Conservation (phyloP, 2,888 invertebrate species). For the Mythimna pallens region DNA sequence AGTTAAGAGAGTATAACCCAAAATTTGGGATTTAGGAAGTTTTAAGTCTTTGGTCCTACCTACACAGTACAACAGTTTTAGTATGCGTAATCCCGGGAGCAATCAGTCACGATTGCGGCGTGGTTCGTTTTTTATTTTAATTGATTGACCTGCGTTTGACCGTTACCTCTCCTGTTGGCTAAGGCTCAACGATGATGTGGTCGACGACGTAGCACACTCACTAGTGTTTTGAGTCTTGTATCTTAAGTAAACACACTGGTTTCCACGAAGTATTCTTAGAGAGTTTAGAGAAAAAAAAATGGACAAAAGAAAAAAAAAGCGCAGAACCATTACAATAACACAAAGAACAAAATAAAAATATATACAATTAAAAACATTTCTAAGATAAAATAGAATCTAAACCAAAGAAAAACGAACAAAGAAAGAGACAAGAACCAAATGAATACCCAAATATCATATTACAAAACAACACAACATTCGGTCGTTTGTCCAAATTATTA, state of each 20-base stretch:
- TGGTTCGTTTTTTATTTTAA: too few species aligned
- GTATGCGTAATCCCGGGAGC: too few species aligned
- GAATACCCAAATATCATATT: constrained; percentile 47
- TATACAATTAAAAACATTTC: not conserved
- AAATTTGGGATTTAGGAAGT: too few species aligned
- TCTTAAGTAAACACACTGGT: not conserved
- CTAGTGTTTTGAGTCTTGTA: too few species aligned
- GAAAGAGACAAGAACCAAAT: constrained; percentile 34
- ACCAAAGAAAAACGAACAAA: constrained; percentile 39
- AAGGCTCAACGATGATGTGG: too few species aligned
- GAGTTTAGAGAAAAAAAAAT: not conserved
- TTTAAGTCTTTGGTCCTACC: too few species aligned
- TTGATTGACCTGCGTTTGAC: too few species aligned
- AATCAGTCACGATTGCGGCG: too few species aligned
- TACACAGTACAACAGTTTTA: too few species aligned
- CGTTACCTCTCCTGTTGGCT: too few species aligned
- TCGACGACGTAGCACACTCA: too few species aligned
- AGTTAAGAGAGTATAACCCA: too few species aligned
- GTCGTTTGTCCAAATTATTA: constrained; percentile 57
- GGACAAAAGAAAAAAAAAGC: not conserved
- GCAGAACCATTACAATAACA: not conserved
- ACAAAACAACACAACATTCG: constrained; percentile 54
- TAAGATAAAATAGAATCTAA: constrained; percentile 14
- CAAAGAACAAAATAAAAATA: constrained; percentile 2
- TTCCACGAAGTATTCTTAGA: not conserved